Conservation (phyloP, 1,140 invertebrate species). For the Stegodyphus mimosarum region DNA sequence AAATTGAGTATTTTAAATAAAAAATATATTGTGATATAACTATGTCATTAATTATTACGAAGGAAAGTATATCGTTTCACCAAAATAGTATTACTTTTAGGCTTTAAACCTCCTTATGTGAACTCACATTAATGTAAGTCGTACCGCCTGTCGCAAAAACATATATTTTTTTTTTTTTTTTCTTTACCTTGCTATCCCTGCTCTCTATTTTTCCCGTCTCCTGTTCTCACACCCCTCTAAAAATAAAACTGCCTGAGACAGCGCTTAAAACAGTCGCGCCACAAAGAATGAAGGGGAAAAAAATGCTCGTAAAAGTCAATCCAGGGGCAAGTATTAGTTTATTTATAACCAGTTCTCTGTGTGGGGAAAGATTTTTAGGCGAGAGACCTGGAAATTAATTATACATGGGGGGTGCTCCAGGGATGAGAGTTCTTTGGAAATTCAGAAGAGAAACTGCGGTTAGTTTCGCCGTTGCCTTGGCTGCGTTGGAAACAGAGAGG, state of each 20-base stretch:
- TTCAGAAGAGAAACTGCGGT: background rate
- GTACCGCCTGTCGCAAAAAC: background rate
- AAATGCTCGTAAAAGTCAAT: constrained; percentile 37
- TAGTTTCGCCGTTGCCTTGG: background rate
- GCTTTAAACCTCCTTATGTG: background rate
- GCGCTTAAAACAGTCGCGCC: constrained; percentile 17
- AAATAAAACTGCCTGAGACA: constrained; percentile 10
- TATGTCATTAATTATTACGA: too few species aligned
- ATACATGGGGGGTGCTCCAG: constrained; percentile 5
- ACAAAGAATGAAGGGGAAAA: background rate
- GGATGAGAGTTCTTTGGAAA: too few species aligned
- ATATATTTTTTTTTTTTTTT: background rate
- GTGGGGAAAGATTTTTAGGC: constrained; percentile 16
- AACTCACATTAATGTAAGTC: constrained; percentile 8
- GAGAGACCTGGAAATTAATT: constrained; percentile 25
- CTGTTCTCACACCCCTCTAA: constrained; percentile 26
- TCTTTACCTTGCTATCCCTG: too few species aligned
- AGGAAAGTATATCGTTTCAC: too few species aligned
- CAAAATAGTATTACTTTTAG: too few species aligned
- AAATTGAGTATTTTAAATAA: too few species aligned
- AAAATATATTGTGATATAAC: too few species aligned
- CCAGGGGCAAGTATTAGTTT: constrained; percentile 42
- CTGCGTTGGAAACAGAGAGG: background rate
- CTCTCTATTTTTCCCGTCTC: background rate
- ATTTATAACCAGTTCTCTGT: constrained; percentile 30